A percentile compares a stretch with the other conserved stretches of the same genome.
These are phyloP conservation scores for Trissonchulus latispiculum DNA, from an alignment of 2,888 invertebrate species.

Conservation along the genomic window DNA sequence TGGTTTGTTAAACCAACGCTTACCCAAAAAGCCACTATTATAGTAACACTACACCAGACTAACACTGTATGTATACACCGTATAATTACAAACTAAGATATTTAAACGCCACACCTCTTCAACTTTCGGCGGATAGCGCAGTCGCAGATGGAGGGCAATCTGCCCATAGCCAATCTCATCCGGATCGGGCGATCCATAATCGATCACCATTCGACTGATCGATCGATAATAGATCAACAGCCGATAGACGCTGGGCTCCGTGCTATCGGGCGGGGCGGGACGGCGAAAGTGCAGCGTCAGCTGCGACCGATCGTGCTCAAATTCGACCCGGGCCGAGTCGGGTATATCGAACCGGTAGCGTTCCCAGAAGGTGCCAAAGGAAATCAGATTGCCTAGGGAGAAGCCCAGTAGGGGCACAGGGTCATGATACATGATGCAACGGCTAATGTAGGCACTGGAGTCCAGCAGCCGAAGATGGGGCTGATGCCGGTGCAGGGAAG, in stretches of 20 bases:
- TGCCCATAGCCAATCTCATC: neutral
- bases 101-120: too few relatives aligned
- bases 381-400: conserved; percentile 11
- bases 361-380: conserved; percentile 7
- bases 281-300: neutral
- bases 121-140: conserved; percentile 4
- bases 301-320: conserved; percentile 13
- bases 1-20: too few relatives aligned
- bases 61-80: too few relatives aligned
- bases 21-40: too few relatives aligned
- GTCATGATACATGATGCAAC: conserved; percentile 1
- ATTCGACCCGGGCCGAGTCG: neutral
- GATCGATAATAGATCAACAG: neutral
- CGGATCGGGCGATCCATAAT: neutral
- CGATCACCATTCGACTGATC: conserved; percentile 4
- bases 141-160: neutral
- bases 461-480: neutral
- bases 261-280: neutral
- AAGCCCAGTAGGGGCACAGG: neutral
- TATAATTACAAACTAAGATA: too few relatives aligned
- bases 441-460: neutral
- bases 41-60: too few relatives aligned
- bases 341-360: conserved; percentile 5
- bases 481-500: neutral
- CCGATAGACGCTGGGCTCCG: neutral